Percentiles rank a stretch among this genome's conserved stretches.
Evolutionary conservation across 2,888 invertebrate genomes (phyloP).

Genomic region (Lutraria lutraria): DNA sequence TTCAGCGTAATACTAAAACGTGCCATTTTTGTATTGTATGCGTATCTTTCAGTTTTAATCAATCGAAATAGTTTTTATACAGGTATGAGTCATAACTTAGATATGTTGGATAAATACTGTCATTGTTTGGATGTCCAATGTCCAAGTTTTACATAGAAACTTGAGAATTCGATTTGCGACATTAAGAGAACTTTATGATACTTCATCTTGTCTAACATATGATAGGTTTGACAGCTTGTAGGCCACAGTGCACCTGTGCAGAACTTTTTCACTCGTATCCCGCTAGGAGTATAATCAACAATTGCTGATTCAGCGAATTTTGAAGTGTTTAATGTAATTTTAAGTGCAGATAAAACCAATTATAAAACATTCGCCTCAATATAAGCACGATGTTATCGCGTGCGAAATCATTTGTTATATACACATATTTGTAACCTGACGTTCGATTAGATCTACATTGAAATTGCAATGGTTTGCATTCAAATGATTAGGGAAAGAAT

Average conservation of each 20-base stretch:
- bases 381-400: background rate
- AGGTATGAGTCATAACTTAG: background rate
- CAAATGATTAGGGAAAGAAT: background rate
- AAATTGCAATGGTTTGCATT: background rate
- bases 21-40: background rate
- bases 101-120: background rate
- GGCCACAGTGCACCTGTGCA: background rate
- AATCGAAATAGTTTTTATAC: background rate
- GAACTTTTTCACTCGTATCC: background rate
- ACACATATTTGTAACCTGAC: background rate
- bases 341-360: background rate
- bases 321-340: conserved; percentile 5
- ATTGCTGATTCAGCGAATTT: background rate
- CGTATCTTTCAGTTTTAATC: background rate
- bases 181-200: background rate
- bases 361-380: background rate
- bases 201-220: too few species aligned
- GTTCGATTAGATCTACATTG: background rate
- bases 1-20: background rate
- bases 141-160: background rate
- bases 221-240: too few species aligned
- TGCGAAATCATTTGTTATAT: background rate
- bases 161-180: background rate
- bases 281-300: background rate
- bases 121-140: background rate